Conservation (phyloP, 2,888 invertebrate species). For the Epinotia ramella region DNA sequence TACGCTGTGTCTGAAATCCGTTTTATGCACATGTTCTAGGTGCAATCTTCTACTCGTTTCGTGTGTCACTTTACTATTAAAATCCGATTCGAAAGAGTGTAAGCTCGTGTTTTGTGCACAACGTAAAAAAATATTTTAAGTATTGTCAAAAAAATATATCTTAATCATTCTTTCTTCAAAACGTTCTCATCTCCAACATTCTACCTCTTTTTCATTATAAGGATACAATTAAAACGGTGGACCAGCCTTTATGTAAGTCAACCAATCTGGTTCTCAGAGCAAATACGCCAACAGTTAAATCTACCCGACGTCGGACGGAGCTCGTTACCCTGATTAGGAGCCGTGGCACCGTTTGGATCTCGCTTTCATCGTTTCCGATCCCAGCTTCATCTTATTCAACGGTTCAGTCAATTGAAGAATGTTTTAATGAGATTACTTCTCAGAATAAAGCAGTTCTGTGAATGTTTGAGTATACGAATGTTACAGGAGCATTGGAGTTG, state of each 20-base stretch:
- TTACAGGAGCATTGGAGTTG: background rate
- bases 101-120: too few relatives aligned
- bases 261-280: constrained; percentile 11
- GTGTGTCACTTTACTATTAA: too few relatives aligned
- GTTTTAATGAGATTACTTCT: constrained; percentile 37
- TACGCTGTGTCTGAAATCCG: too few relatives aligned
- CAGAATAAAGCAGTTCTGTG: constrained; percentile 15
- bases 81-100: too few relatives aligned
- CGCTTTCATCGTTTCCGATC: constrained; percentile 37
- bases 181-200: too few relatives aligned
- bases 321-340: constrained; percentile 42
- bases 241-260: background rate
- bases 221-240: background rate
- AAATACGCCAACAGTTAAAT: constrained; percentile 41
- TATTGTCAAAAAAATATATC: too few relatives aligned
- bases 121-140: too few relatives aligned
- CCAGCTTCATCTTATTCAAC: constrained; percentile 30
- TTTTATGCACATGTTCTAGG: too few relatives aligned
- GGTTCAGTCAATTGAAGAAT: constrained; percentile 33
- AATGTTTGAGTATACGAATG: background rate
- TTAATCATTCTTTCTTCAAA: too few relatives aligned
- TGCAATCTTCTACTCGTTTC: too few relatives aligned
- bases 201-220: too few relatives aligned
- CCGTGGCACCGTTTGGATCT: constrained; percentile 30
- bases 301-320: constrained; percentile 33